Evolutionary conservation across 2,113 vertebrate species (phyloP).

Genomic region (Thryonomys swinderianus): DNA sequence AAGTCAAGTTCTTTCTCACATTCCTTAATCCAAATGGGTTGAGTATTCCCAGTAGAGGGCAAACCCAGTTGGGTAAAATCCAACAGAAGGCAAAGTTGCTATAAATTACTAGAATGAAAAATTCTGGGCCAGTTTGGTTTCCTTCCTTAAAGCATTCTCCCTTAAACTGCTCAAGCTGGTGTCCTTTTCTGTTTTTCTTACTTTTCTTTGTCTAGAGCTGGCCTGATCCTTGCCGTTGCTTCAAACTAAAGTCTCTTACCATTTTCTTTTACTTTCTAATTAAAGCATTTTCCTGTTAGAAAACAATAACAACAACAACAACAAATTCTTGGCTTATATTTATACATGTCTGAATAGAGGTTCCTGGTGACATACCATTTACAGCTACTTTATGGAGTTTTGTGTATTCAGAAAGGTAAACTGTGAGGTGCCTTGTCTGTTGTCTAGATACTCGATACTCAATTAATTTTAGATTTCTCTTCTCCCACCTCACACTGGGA

Average conservation of each 20-base stretch:
- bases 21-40: neutral
- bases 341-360: neutral
- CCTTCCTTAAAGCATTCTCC: neutral
- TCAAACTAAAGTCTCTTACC: neutral
- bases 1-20: neutral
- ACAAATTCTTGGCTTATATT: neutral
- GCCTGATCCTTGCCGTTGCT: neutral
- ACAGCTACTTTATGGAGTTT: neutral
- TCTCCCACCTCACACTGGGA: neutral
- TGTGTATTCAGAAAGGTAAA: neutral
- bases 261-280: neutral
- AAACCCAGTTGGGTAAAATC: too few relatives aligned
- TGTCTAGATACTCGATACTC: neutral
- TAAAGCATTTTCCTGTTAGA: neutral
- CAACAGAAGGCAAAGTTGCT: neutral
- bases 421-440: neutral
- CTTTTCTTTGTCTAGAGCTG: neutral
- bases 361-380: neutral
- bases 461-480: constrained; percentile 34
- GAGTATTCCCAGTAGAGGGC: neutral
- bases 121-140: neutral
- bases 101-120: constrained; percentile 26
- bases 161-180: neutral
- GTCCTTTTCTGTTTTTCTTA: neutral
- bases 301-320: neutral